These are phyloP conservation scores for Dicrostonyx torquatus DNA, from an alignment of 2,797 vertebrate genomes.

Conservation along the genomic window DNA sequence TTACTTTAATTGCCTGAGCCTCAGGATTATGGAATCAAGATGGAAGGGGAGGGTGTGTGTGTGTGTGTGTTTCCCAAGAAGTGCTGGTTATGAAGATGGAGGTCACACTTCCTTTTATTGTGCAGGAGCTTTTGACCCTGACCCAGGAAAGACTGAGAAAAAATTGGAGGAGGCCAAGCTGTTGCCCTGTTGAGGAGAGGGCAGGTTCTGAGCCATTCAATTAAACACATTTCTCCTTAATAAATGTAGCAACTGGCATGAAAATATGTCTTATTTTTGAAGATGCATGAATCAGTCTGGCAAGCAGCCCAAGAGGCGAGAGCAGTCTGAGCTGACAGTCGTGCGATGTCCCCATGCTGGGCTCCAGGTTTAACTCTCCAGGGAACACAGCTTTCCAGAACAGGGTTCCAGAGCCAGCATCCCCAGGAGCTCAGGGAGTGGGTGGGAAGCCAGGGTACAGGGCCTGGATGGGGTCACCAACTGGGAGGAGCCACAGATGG, in stretches of 20 bases:
- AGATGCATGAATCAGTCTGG: constrained; percentile 78
- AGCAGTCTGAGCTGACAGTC: constrained; percentile 68
- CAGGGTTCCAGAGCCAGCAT: not conserved
- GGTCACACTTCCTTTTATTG: not conserved
- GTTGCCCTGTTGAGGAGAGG: constrained; percentile 7
- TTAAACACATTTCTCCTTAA: constrained; percentile 77
- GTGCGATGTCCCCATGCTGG: not conserved
- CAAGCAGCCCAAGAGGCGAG: constrained; percentile 64
- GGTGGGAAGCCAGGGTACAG: not conserved
- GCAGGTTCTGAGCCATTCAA: constrained; percentile 73
- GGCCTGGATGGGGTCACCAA: not conserved
- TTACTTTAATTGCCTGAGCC: constrained; percentile 79
- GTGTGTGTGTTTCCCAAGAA: not conserved
- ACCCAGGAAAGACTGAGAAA: constrained; percentile 62
- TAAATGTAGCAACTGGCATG: constrained; percentile 64
- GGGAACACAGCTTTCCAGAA: not conserved
- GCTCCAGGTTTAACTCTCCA: not conserved
- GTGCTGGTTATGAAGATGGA: not conserved
- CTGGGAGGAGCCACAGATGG: not conserved
- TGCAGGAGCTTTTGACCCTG: constrained; percentile 51
- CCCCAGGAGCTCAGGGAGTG: not conserved
- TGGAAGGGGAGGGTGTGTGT: constrained; percentile 53
- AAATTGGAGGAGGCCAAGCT: constrained; percentile 62
- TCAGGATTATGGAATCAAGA: constrained; percentile 71
- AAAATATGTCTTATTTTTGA: constrained; percentile 77